Conservation (phyloP, 2,113 vertebrate species). For the Gulo gulo region DNA sequence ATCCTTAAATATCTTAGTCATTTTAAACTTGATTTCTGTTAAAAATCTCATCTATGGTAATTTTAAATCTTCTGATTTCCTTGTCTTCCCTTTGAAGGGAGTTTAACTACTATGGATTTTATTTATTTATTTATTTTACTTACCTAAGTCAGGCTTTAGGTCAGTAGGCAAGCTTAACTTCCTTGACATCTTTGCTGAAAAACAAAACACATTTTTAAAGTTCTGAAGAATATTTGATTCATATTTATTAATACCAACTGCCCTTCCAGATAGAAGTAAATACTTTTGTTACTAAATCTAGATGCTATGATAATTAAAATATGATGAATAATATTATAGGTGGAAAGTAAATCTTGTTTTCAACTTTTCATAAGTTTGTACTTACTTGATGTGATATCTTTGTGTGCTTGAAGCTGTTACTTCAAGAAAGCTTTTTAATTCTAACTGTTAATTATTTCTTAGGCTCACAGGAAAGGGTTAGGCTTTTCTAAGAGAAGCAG, state of each 20-base stretch:
- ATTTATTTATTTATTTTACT: conserved; percentile 80
- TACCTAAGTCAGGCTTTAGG: conserved; percentile 99
- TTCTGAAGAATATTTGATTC: conserved; percentile 76
- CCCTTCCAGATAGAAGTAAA: conserved; percentile 61
- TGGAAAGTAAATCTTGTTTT: conserved; percentile 62
- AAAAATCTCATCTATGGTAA: background rate
- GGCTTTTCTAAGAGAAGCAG: conserved; percentile 31
- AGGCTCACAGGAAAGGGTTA: conserved; percentile 19
- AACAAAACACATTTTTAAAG: conserved; percentile 95
- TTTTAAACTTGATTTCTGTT: conserved; percentile 33
- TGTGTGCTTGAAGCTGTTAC: conserved; percentile 45
- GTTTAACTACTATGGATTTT: background rate
- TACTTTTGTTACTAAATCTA: conserved; percentile 30
- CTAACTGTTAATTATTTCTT: conserved; percentile 4
- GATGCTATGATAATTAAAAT: conserved; percentile 27
- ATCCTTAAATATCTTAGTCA: background rate
- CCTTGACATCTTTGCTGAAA: conserved; percentile 99
- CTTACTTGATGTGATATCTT: conserved; percentile 53
- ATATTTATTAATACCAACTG: conserved; percentile 55
- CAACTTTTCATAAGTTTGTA: conserved; percentile 26
- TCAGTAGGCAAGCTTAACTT: conserved; percentile 99
- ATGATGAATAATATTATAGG: conserved; percentile 49
- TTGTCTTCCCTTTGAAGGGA: background rate
- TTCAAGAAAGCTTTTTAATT: conserved; percentile 53
- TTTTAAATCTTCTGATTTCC: conserved; percentile 12